Evolutionary conservation across 30 jellyfish, hydroid and myxozoan genomes (phyloP), one percentile per base, ranked within the genome.

Genomic region (Catostylus mosaicus): DNA sequence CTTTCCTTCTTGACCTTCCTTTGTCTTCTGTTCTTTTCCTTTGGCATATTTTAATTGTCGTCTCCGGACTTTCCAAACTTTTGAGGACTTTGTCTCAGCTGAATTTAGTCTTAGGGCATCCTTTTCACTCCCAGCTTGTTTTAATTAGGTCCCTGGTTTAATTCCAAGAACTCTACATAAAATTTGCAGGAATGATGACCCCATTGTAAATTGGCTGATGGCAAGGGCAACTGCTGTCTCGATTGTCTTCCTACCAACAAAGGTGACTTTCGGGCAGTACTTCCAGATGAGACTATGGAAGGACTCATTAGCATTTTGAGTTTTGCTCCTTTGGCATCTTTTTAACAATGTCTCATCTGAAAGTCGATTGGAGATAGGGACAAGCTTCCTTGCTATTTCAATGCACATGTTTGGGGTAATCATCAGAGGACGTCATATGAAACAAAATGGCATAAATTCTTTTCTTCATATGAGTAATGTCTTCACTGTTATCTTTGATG

Each of bases 271-370:
- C 29, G 90, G 82, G 50, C 84, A 80, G 34, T 62, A n/a, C 27
- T 61, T 80, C 83, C 90, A 80, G 47, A 80, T 66, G 30, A 80
- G 4, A 29, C 64, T 80, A 38, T 80, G 90, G 7, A 80, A 47
- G 45, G 83, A 52, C 61, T 80, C 84, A 63, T 61, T 80, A 22
- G 90, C 33, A 48, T 80, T 80, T 37, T 80, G 90, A 11, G 90
- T 82, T 40, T 50, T 67, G 26, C 26, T 67, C 23, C 92, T 67
- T 35, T 65, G 19, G 34, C 67, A 65, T 26, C 82, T 34, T 64
- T 79, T 63, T 73, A 79, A 80, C 29, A 63, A 83, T 29, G n/a
- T n/a, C n/a, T n/a, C n/a, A n/a, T n/a, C n/a, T n/a, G n/a, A n/a
- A n/a, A 46, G 19, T 46, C 60, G 60, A 11, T 46, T 11, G 19